phyloP scores from a whole-genome alignment of 2,888 invertebrate species.

The Sepioteuthis lessoniana region DNA sequence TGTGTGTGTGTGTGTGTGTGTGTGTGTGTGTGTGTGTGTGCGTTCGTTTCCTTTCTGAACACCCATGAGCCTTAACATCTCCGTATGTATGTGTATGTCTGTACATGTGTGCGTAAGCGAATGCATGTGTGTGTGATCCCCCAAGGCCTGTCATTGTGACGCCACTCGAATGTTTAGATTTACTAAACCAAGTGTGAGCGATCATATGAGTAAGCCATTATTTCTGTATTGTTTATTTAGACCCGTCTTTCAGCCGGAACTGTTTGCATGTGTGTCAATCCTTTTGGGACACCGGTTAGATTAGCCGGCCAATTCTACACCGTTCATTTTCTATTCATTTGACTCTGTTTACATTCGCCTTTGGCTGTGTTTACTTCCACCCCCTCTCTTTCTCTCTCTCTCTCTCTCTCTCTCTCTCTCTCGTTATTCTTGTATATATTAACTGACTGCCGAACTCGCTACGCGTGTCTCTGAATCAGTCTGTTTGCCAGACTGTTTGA shows the following conservation, averaged over 20 bases:
- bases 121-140: background rate
- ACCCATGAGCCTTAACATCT: too few relatives aligned
- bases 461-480: too few relatives aligned
- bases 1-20: too few relatives aligned
- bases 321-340: background rate
- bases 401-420: background rate
- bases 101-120: too few relatives aligned
- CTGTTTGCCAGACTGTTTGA: too few relatives aligned
- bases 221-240: background rate
- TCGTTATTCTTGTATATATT: background rate
- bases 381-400: background rate
- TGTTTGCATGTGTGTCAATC: constrained; percentile 19
- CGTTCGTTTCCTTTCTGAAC: too few relatives aligned
- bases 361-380: background rate
- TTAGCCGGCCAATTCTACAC: background rate
- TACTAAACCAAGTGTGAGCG: background rate
- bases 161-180: background rate
- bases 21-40: too few relatives aligned
- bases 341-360: background rate
- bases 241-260: background rate
- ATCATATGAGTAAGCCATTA: background rate
- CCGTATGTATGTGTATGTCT: too few relatives aligned
- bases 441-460: background rate
- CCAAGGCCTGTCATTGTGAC: background rate
- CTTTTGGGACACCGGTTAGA: constrained; percentile 16